Evolutionary conservation across 2,888 invertebrate genomes (phyloP).

Genomic region (Rotaria socialis): DNA sequence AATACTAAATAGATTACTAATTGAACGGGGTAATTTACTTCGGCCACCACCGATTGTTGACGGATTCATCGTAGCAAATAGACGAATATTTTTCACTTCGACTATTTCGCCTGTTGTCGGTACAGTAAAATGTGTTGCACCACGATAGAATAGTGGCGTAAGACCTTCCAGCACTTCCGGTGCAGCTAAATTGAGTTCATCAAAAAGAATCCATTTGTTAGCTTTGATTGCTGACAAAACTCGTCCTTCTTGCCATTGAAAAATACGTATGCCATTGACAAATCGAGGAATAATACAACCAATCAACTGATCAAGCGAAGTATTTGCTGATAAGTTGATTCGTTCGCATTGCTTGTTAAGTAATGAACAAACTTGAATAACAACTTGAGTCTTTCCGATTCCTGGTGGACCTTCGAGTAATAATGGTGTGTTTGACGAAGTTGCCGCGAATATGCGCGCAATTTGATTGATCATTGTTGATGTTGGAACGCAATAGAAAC

Average conservation of each 20-base stretch:
- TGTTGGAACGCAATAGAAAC: neutral
- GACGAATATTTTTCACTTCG: neutral
- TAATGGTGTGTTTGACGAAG: neutral
- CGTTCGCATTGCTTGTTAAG: neutral
- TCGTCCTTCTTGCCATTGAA: slow-evolving; percentile 7
- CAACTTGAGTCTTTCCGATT: slow-evolving; percentile 3
- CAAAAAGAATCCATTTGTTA: neutral
- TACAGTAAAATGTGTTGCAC: neutral
- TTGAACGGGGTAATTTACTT: slow-evolving; percentile 1
- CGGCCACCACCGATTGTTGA: slow-evolving; percentile 14
- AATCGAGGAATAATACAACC: slow-evolving; percentile 14
- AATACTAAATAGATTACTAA: slow-evolving; percentile 7
- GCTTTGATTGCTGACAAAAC: neutral
- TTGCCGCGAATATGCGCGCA: slow-evolving; percentile 8
- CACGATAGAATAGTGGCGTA: neutral
- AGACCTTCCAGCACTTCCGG: slow-evolving; percentile 6
- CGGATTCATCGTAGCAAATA: slow-evolving; percentile 23
- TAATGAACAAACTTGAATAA: slow-evolving; percentile 11
- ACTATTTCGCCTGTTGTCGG: neutral
- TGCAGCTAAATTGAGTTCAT: slow-evolving; percentile 1
- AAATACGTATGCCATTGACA: neutral
- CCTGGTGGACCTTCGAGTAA: slow-evolving; percentile 27
- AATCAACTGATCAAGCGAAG: neutral
- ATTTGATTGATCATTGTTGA: slow-evolving; percentile 7
- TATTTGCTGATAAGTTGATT: slow-evolving; percentile 19